phyloP scores from a whole-genome alignment of 2,113 vertebrate species.

The Podocnemis expansa region DNA sequence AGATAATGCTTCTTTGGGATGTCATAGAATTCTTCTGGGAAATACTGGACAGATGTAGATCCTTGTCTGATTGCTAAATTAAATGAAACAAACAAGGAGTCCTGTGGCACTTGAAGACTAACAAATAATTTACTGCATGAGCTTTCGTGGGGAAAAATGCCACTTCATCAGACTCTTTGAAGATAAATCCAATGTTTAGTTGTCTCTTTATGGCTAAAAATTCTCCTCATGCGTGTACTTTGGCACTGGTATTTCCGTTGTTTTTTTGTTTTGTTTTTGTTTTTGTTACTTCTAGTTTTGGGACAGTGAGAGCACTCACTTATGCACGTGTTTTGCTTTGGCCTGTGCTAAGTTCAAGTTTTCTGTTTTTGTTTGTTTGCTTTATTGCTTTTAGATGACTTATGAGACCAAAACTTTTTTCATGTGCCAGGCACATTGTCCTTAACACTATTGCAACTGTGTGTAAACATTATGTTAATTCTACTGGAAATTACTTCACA shows the following conservation, averaged over 20 bases:
- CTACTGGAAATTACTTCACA: neutral
- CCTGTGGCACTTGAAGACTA: no score
- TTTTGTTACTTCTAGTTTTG: no score
- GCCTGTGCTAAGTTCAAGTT: neutral
- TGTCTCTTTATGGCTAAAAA: neutral
- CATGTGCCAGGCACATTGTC: neutral
- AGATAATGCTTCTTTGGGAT: neutral
- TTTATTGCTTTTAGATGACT: neutral
- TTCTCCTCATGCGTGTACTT: neutral
- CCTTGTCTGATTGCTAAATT: conserved; percentile 23
- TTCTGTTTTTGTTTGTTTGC: neutral
- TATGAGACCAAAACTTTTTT: neutral
- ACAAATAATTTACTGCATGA: no score
- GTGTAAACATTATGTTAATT: neutral
- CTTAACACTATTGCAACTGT: neutral
- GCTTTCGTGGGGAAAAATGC: no score
- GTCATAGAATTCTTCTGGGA: neutral
- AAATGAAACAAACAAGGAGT: no score
- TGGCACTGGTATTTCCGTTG: neutral
- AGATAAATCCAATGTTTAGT: no score
- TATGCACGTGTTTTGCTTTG: neutral
- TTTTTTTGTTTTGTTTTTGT: neutral
- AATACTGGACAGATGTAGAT: fast-evolving
- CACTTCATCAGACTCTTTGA: no score
- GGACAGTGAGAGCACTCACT: neutral